Conservation (phyloP, 2,888 invertebrate genomes). For the Eristalinus aeneus region DNA sequence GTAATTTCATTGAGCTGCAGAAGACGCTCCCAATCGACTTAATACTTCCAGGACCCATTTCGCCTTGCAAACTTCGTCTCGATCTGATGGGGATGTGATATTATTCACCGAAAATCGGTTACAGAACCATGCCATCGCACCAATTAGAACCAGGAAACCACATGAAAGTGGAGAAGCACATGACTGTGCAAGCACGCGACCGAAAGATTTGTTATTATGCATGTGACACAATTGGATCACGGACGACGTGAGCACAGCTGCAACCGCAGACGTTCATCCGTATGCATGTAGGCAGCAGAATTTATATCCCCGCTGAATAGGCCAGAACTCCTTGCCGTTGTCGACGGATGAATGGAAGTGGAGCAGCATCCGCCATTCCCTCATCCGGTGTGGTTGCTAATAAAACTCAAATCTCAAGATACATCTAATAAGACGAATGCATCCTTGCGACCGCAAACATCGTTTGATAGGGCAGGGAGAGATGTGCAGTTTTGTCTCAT, state of each 20-base stretch:
- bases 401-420: constrained; percentile 46
- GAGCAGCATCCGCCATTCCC: constrained; percentile 30
- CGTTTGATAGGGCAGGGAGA: too few relatives aligned
- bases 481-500: background rate
- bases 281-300: constrained; percentile 14
- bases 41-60: background rate
- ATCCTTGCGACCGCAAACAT: constrained; percentile 15
- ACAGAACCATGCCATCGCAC: constrained; percentile 45
- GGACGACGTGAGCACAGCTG: constrained; percentile 37
- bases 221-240: constrained; percentile 67
- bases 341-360: constrained; percentile 32
- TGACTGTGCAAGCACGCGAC: constrained; percentile 23
- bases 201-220: constrained; percentile 43
- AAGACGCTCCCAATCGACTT: background rate
- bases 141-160: constrained; percentile 29
- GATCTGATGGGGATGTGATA: background rate
- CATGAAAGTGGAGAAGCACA: background rate
- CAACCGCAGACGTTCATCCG: background rate
- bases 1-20: background rate
- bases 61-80: background rate
- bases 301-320: constrained; percentile 36
- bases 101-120: constrained; percentile 27
- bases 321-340: constrained; percentile 22
- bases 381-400: constrained; percentile 15
- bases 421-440: constrained; percentile 31